phyloP scores from a whole-genome alignment of 2,797 vertebrate species.

The Harpagifer antarcticus region DNA sequence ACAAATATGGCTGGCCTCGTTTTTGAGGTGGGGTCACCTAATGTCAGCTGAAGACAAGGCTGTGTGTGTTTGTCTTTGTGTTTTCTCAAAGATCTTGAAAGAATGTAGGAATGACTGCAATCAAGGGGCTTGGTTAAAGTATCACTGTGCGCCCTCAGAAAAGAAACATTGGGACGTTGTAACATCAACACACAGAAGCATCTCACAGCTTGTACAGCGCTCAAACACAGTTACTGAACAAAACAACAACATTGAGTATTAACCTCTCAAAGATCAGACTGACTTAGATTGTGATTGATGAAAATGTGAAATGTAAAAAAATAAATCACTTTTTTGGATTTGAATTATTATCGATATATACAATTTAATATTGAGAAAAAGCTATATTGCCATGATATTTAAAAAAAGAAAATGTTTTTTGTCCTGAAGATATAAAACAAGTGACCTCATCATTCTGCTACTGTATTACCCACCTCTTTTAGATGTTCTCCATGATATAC shows the following conservation, averaged over 20 bases:
- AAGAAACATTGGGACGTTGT: background rate
- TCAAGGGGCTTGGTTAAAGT: background rate
- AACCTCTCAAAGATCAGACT: background rate
- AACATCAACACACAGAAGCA: background rate
- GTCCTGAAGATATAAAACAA: background rate
- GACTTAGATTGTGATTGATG: background rate
- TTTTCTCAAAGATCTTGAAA: constrained; percentile 16
- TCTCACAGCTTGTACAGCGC: too few species aligned
- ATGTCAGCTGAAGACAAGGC: constrained; percentile 42
- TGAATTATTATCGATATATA: too few species aligned
- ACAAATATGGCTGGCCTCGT: constrained; percentile 50
- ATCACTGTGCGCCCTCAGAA: background rate
- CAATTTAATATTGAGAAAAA: background rate
- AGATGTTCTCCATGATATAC: constrained; percentile 4
- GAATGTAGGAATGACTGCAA: constrained; percentile 1
- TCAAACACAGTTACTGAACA: background rate
- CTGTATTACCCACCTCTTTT: background rate
- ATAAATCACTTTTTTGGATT: background rate
- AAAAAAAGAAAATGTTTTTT: background rate
- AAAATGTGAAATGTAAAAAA: background rate
- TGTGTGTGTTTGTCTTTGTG: constrained; percentile 16
- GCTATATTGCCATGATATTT: background rate
- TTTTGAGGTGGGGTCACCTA: constrained; percentile 26
- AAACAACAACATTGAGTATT: background rate
- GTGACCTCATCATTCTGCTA: too few species aligned